Percentiles rank a stretch among this genome's conserved stretches.
phyloP scores from a whole-genome alignment of 2,797 vertebrate species.

The Gymnopithys bicolor region DNA sequence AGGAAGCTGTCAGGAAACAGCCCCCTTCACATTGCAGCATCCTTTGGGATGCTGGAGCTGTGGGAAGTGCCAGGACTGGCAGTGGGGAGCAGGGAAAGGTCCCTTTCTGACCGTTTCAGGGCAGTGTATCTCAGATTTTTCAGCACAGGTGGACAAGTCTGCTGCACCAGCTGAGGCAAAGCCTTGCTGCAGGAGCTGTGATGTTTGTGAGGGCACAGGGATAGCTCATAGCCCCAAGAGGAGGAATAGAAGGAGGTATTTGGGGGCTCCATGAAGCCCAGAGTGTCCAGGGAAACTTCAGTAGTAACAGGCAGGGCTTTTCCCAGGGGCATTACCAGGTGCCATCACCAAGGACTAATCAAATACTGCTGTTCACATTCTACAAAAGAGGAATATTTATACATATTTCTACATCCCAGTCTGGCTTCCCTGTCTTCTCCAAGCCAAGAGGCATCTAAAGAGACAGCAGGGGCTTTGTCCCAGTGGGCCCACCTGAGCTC shows the following conservation, averaged over 20 bases:
- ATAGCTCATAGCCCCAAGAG: background rate
- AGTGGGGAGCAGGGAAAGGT: background rate
- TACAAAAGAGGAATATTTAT: rapidly evolving
- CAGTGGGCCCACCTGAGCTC: rapidly evolving
- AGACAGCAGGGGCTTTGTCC: rapidly evolving
- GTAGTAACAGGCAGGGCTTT: background rate
- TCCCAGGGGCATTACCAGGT: rapidly evolving
- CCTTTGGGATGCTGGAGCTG: background rate
- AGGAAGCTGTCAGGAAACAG: background rate
- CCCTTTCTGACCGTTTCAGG: background rate
- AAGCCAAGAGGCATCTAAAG: background rate
- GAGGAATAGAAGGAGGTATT: rapidly evolving
- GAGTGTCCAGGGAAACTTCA: rapidly evolving
- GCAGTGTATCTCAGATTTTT: rapidly evolving
- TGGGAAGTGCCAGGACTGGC: rapidly evolving
- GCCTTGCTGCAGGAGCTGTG: background rate
- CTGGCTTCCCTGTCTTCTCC: background rate
- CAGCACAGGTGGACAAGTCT: rapidly evolving
- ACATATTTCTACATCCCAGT: background rate
- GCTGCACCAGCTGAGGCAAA: background rate
- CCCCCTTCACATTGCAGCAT: background rate
- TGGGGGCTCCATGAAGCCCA: background rate
- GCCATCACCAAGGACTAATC: background rate
- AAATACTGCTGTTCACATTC: background rate
- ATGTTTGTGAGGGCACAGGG: rapidly evolving